These are phyloP conservation scores for Nanger granti DNA, from an alignment of 2,113 vertebrate species.

Conservation along the genomic window DNA sequence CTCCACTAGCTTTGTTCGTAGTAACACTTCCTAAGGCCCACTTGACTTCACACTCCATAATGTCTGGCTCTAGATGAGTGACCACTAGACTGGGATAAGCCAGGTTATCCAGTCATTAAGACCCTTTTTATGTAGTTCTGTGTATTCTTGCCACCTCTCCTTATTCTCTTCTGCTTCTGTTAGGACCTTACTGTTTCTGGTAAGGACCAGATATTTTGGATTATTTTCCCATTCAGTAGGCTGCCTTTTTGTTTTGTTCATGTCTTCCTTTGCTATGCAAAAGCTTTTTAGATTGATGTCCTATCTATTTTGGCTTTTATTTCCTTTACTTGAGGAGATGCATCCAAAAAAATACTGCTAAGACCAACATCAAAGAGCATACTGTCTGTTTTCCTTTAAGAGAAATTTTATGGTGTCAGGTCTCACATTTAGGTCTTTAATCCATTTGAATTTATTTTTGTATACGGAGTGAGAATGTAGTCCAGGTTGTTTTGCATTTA, in stretches of 20 bases:
- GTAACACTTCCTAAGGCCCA: neutral
- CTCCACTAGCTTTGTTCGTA: neutral
- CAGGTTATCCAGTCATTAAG: neutral
- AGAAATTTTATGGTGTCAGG: neutral
- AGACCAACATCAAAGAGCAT: neutral
- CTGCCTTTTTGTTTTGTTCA: neutral
- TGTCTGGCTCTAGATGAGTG: neutral
- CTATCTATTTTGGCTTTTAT: neutral
- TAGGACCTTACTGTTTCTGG: neutral
- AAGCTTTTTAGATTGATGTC: neutral
- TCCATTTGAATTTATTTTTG: neutral
- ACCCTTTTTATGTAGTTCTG: neutral
- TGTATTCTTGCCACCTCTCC: neutral
- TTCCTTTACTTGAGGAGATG: neutral
- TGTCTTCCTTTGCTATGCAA: neutral
- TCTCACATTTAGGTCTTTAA: neutral
- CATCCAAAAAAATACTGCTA: neutral
- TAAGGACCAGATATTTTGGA: neutral
- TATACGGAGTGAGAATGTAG: neutral
- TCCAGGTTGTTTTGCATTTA: neutral
- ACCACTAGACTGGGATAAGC: neutral
- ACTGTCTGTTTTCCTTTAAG: neutral
- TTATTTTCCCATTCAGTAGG: neutral
- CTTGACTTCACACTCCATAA: neutral
- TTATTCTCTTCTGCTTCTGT: neutral